Evolutionary conservation across 2,888 invertebrate species (phyloP), one percentile per base, ranked within the genome.

Genomic region (Coenonympha arcania): DNA sequence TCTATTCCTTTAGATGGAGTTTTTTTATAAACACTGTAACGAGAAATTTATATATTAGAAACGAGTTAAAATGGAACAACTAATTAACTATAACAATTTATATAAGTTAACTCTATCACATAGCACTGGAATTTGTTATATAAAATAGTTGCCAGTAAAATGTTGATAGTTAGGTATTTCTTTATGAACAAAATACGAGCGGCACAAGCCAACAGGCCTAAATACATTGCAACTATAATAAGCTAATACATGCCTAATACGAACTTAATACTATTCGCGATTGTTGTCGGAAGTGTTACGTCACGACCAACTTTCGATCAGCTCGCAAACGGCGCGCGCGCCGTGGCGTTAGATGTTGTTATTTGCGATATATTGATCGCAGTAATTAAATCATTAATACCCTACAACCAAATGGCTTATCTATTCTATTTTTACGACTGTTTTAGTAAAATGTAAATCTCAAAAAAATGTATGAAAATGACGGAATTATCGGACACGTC

Each of bases 251-350:
- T 22, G 22, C 37, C 37, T 22, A 33, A 33, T 33, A 36, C 36
- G 36, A 24, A 22, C 9, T 26, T 20, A 22, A 47, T 47, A 28
- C 19, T 11, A 16, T 40, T 15, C 33, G 15, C 31, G 40, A 24
- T 40, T 16, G 30, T 44, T n/a, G 48, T 48, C 48, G 48, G 55
- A 47, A 44, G 42, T 41, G 51, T 60, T 60, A 55, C 59, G 59
- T 59, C 57, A 59, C 18, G 55, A 41, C 58, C 60, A 57, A 60
- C 60, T 60, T 60, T 60, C 60, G 54, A 54, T 55, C 50, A 31
- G 36, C n/a, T 8, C 34, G 37, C 50, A 36, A 51, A 31, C 22
- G 28, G 16, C 34, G 44, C 22, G 44, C 34, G 34, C 34, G 22
- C 8, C 43, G 46, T 41, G 40, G 36, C 47, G 28, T 16, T 18